phyloP scores from a whole-genome alignment of 1,140 invertebrate genomes.

The Alviniconcha marisindica region DNA sequence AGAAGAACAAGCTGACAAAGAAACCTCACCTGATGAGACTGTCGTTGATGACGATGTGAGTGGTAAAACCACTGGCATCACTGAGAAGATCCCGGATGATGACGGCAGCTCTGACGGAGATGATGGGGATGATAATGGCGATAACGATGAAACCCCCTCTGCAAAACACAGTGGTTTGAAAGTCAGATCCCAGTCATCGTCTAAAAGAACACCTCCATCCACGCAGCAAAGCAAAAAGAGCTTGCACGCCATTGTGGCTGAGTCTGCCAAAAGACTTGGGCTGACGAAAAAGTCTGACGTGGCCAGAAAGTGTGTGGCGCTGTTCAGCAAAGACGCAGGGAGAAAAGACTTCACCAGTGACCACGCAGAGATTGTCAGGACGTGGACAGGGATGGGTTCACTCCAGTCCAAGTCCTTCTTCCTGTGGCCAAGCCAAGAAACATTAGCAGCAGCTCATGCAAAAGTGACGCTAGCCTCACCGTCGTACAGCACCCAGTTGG shows the following conservation, averaged over 20 bases:
- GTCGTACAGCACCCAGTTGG: background rate
- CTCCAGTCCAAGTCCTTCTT: background rate
- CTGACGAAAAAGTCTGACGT: background rate
- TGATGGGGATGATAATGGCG: too few relatives aligned
- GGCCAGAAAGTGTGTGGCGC: background rate
- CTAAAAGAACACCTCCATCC: background rate
- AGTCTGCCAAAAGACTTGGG: background rate
- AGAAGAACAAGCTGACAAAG: background rate
- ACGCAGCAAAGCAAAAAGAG: background rate
- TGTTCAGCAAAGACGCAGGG: background rate
- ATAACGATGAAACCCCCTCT: too few relatives aligned
- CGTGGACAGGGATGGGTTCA: background rate
- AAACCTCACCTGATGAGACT: background rate
- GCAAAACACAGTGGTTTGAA: background rate
- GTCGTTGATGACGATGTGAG: background rate
- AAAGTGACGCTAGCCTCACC: background rate
- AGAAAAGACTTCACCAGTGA: background rate
- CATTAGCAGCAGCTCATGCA: background rate
- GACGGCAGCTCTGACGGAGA: background rate
- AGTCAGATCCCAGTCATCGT: background rate
- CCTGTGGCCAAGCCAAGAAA: background rate
- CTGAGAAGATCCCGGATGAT: background rate
- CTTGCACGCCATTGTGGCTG: background rate
- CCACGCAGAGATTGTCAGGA: background rate
- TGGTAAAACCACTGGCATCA: background rate